These are phyloP conservation scores for Dicycla oo DNA, from an alignment of 2,888 invertebrate genomes.

Conservation along the genomic window DNA sequence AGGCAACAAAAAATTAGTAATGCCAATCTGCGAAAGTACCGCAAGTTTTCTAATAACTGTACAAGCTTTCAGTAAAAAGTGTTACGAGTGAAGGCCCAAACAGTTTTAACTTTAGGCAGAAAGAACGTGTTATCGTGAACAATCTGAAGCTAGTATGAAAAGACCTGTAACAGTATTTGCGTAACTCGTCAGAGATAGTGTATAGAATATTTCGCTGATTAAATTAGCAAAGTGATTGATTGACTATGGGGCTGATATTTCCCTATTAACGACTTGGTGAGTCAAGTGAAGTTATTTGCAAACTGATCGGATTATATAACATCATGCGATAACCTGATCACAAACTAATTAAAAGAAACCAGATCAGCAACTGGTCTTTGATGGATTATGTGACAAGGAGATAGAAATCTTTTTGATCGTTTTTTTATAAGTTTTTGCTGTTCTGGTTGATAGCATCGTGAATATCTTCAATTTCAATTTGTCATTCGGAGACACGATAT, in stretches of 20 bases:
- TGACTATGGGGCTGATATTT: slow-evolving; percentile 58
- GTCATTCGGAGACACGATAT: slow-evolving; percentile 68
- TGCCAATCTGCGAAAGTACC: slow-evolving; percentile 49
- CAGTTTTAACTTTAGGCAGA: slow-evolving; percentile 25
- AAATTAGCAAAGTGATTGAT: slow-evolving; percentile 64
- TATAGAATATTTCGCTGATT: slow-evolving; percentile 34
- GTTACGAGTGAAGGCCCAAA: slow-evolving; percentile 39
- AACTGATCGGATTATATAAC: slow-evolving; percentile 65
- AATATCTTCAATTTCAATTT: slow-evolving; percentile 66
- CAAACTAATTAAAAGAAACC: slow-evolving; percentile 62
- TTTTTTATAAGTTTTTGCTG: slow-evolving; percentile 56
- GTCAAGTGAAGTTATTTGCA: slow-evolving; percentile 60
- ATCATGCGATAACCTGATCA: slow-evolving; percentile 56
- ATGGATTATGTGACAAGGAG: slow-evolving; percentile 67
- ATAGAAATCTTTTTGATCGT: slow-evolving; percentile 54
- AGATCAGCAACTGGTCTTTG: slow-evolving; percentile 69
- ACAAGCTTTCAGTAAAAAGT: slow-evolving; percentile 30
- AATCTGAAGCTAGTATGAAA: slow-evolving; percentile 13
- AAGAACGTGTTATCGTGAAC: slow-evolving; percentile 19
- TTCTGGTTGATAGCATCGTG: slow-evolving; percentile 59
- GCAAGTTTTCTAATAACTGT: slow-evolving; percentile 53
- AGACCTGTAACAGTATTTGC: slow-evolving; percentile 25
- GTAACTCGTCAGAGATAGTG: slow-evolving; percentile 10
- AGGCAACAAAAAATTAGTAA: slow-evolving; percentile 27
- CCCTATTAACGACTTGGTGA: slow-evolving; percentile 50